These are phyloP conservation scores for Sciaenops ocellatus DNA, from an alignment of 2,797 vertebrate species.

Conservation along the genomic window DNA sequence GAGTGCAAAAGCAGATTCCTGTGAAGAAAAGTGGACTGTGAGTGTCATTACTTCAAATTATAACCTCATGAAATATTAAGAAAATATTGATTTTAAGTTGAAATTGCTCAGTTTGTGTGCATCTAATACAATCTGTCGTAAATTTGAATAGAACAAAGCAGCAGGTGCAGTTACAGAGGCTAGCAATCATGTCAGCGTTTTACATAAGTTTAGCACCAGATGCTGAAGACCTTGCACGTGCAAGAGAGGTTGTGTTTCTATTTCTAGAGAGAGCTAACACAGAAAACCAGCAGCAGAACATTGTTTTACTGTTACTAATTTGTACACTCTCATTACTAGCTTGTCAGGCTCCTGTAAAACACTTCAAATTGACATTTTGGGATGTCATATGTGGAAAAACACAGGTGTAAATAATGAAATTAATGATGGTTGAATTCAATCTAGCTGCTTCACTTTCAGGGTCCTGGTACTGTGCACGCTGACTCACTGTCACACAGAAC, in stretches of 20 bases:
- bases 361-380: not conserved
- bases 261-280: not conserved
- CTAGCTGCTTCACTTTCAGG: too few relatives aligned
- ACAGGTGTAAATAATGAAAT: too few relatives aligned
- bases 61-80: not conserved
- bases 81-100: not conserved
- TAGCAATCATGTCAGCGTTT: not conserved
- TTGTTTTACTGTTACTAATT: not conserved
- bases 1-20: constrained; percentile 2
- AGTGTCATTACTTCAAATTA: constrained; percentile 30
- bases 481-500: too few relatives aligned
- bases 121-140: not conserved
- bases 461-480: too few relatives aligned
- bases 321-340: not conserved
- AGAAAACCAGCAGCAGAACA: not conserved
- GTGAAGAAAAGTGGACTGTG: not conserved
- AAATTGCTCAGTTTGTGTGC: constrained; percentile 5
- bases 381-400: not conserved
- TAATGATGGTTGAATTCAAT: too few relatives aligned
- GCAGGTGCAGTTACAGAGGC: not conserved
- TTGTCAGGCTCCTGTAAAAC: not conserved
- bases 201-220: not conserved
- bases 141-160: not conserved
- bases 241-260: not conserved
- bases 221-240: not conserved